Percentiles rank a stretch among this genome's conserved stretches.
phyloP scores from a whole-genome alignment of 1,140 invertebrate species.

The Drosophila sp. region DNA sequence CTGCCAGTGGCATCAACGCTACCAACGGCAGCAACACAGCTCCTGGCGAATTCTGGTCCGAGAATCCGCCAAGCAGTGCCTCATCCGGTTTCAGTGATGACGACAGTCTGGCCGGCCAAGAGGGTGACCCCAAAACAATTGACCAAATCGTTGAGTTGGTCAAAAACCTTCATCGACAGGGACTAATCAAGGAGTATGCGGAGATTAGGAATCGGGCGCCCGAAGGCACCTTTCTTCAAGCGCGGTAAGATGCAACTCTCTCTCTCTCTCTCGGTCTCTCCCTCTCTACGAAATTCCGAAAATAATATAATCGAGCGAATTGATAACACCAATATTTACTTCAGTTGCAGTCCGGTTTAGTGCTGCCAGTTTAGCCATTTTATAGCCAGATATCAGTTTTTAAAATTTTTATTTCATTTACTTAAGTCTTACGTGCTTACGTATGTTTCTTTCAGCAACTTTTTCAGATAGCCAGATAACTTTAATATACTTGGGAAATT shows the following conservation, averaged over 20 bases:
- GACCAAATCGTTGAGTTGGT: slow-evolving; percentile 92
- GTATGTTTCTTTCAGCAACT: no score
- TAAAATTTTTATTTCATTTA: no score
- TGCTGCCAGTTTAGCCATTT: no score
- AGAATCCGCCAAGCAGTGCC: slow-evolving; percentile 90
- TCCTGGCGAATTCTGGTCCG: slow-evolving; percentile 86
- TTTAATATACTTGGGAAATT: no score
- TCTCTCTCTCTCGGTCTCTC: not conserved
- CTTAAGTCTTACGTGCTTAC: no score
- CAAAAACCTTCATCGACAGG: slow-evolving; percentile 89
- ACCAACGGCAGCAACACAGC: slow-evolving; percentile 57
- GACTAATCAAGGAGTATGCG: slow-evolving; percentile 92
- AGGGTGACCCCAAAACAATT: slow-evolving; percentile 87
- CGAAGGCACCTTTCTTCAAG: slow-evolving; percentile 92
- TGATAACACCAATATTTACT: no score
- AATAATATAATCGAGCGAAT: no score
- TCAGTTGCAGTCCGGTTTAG: no score
- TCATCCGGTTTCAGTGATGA: slow-evolving; percentile 95
- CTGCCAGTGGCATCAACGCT: slow-evolving; percentile 4
- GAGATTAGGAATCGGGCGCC: slow-evolving; percentile 93
- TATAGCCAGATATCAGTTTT: no score
- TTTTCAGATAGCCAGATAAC: no score
- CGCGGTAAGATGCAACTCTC: slow-evolving; percentile 74
- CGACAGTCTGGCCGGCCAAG: slow-evolving; percentile 91
- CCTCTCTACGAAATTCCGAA: not conserved